These are phyloP conservation scores for Glandiceps talaboti DNA, from an alignment of 53 echinoderm and acorn worm genomes.

Conservation along the genomic window DNA sequence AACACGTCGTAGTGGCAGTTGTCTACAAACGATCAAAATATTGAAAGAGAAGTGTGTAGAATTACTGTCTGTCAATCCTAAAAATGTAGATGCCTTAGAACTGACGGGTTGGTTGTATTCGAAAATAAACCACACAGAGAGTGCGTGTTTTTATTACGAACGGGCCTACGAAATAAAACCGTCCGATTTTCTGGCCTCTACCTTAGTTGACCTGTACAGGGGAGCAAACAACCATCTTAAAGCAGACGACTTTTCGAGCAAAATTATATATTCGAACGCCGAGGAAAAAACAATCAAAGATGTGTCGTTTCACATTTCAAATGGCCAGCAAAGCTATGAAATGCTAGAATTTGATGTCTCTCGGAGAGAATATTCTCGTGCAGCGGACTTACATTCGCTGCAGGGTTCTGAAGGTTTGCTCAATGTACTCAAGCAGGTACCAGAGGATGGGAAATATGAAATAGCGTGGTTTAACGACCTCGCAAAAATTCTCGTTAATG, in stretches of 20 bases:
- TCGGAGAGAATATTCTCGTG: neutral
- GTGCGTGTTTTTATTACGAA: neutral
- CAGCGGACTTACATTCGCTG: neutral
- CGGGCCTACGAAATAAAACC: neutral
- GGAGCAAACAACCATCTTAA: neutral
- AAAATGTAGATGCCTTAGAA: neutral
- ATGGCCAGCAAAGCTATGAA: neutral
- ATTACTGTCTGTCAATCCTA: neutral
- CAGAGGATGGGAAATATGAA: neutral
- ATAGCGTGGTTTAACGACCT: neutral
- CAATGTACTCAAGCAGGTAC: neutral
- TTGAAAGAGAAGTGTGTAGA: neutral
- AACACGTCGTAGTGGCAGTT: neutral
- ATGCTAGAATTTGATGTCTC: neutral
- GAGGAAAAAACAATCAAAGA: neutral
- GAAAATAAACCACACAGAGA: neutral
- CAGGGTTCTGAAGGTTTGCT: neutral
- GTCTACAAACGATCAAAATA: neutral
- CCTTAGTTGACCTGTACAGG: neutral
- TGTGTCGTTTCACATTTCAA: neutral
- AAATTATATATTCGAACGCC: neutral
- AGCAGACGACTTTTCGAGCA: too few species aligned
- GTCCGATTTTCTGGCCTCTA: neutral
- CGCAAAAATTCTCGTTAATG: too few species aligned
- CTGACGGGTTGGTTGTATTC: neutral